These are phyloP conservation scores for Centrocercus urophasianus DNA, from an alignment of 2,113 vertebrate species.

Conservation along the genomic window DNA sequence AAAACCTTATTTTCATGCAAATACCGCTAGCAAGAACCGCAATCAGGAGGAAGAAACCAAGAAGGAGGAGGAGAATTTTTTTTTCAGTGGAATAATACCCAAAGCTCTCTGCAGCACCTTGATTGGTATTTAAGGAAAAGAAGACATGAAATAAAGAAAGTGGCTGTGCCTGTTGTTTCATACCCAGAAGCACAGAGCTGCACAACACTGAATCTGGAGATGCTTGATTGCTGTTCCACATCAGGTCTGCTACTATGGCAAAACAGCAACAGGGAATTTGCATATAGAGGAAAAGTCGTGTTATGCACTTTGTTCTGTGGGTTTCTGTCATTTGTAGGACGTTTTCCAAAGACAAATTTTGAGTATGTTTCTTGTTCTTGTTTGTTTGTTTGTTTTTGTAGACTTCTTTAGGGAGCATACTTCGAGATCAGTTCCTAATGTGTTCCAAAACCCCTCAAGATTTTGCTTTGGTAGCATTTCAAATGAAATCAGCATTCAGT, in stretches of 20 bases:
- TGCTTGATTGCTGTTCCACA: background rate
- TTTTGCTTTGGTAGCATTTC: background rate
- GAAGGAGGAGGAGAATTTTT: conserved; percentile 1
- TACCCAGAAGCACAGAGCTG: background rate
- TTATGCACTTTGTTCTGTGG: background rate
- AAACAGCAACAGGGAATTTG: background rate
- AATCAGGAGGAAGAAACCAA: background rate
- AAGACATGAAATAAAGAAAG: background rate
- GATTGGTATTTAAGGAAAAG: background rate
- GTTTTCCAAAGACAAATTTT: background rate
- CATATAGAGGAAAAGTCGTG: rapidly evolving
- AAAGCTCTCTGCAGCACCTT: background rate
- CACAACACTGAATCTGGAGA: background rate
- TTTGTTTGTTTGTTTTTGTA: background rate
- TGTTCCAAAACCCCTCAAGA: background rate
- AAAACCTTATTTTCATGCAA: background rate
- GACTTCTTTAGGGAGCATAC: background rate
- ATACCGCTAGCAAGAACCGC: background rate
- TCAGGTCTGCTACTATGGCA: rapidly evolving
- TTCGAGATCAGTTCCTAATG: background rate
- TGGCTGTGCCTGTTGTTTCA: background rate
- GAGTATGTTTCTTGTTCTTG: background rate
- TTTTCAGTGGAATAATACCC: background rate
- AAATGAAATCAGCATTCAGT: background rate
- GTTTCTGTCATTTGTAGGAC: background rate